Conservation (phyloP, 1,140 invertebrate genomes). For the Ericerus pela region DNA sequence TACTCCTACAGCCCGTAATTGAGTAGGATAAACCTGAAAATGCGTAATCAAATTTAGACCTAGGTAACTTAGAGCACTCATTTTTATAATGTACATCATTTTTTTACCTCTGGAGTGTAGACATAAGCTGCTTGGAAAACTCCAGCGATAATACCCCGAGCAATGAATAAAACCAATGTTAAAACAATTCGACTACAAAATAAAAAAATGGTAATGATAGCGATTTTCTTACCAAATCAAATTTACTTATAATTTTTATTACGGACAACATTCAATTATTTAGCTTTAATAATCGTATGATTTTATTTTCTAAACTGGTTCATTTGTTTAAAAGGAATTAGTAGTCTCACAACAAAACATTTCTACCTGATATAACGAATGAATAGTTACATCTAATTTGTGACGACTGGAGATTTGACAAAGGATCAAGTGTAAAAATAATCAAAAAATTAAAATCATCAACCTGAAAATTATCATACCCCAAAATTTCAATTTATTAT, state of each 20-base stretch:
- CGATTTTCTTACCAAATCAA: neutral
- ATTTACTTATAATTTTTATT: neutral
- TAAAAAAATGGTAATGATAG: conserved; percentile 8
- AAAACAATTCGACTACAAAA: conserved; percentile 54
- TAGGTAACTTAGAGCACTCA: neutral
- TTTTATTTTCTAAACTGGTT: neutral
- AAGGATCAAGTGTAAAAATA: no score
- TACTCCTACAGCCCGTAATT: conserved; percentile 69
- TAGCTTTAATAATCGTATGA: no score
- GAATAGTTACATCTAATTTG: no score
- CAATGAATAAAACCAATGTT: conserved; percentile 73
- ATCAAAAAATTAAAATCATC: no score
- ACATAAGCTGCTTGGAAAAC: conserved; percentile 91
- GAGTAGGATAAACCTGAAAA: conserved; percentile 65
- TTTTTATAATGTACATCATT: neutral
- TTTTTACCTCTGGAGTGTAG: conserved; percentile 75
- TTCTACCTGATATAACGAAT: no score
- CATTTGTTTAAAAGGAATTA: neutral
- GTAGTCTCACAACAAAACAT: no score
- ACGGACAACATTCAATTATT: no score
- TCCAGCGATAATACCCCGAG: conserved; percentile 80
- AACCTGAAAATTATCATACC: no score
- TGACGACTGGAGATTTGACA: no score
- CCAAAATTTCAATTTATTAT: no score
- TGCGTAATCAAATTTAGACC: neutral